Percentiles rank a stretch among this genome's conserved stretches.
Conservation (phyloP, 2,888 invertebrate species). For the Stegophylla sp. region DNA sequence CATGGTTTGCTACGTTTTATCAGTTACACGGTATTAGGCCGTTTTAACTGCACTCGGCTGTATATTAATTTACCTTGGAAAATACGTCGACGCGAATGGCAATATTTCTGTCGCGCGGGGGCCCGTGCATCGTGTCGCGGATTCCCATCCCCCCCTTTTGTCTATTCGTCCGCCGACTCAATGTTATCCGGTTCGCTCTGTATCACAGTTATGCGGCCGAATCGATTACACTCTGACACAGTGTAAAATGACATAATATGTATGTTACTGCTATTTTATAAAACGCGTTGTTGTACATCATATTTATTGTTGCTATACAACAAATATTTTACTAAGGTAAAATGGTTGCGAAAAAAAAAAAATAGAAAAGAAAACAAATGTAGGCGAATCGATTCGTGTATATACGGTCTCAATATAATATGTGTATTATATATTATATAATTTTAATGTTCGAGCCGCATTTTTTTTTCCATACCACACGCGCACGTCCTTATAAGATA, state of each 20-base stretch:
- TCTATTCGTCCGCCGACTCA: slow-evolving; percentile 23
- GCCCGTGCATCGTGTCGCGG: neutral
- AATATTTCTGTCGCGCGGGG: neutral
- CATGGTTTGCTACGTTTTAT: neutral
- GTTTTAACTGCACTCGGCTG: slow-evolving; percentile 7
- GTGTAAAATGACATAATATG: slow-evolving; percentile 31
- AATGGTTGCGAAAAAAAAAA: neutral
- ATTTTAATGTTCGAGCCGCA: no score
- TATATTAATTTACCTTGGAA: slow-evolving; percentile 54
- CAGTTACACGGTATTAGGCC: neutral
- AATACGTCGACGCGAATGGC: slow-evolving; percentile 40
- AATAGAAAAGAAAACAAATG: neutral
- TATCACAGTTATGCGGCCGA: slow-evolving; percentile 40
- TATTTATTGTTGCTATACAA: neutral
- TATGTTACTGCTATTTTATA: neutral
- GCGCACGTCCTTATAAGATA: neutral
- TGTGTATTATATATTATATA: neutral
- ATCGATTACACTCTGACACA: slow-evolving; percentile 47
- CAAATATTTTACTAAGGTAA: neutral
- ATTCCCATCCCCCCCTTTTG: neutral
- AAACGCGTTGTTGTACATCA: neutral
- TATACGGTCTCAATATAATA: neutral
- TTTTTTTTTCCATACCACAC: neutral
- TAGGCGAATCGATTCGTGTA: neutral
- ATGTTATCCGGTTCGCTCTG: slow-evolving; percentile 41